Base-by-base conservation (phyloP, 1,140 invertebrate genomes). In the Bombus vancouverensis region DNA sequence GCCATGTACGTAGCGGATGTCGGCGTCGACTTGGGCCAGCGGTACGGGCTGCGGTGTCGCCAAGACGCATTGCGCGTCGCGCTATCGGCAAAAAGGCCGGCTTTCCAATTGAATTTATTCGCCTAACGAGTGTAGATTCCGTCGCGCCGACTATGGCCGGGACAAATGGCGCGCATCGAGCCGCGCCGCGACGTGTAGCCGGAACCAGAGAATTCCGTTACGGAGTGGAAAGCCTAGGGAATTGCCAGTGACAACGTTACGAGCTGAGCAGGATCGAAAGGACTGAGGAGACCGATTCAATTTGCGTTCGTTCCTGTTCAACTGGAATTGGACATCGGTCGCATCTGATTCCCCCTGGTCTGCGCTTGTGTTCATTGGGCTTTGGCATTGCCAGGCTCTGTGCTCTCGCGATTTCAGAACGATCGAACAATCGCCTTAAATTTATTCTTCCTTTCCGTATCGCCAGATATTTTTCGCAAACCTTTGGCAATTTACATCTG, bases 41-140 rank as follows among this genome's bases (percentile, higher is more conserved):
- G 71, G 39, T 42, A 73, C 32, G 82, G 28, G 2, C 39, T 47
- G 18, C 86, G 83, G 92, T 93, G 92, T 92, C 92, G 87, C 92
- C 73, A 93, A 93, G 92, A 92, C 91, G 90, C 92, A 92, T 93
- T 91, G 91, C 92, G 92, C 91, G 83, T 85, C 87, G 73, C 79
- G 87, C 86, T 88, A 91, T 91, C 87, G 83, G 87, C 84, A 92
- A 93, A 92, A 93, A 92, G 85, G 70, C 66, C 88, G 66, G 83
- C 83, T 92, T 91, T 91, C 88, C 93, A 91, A 93, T 93, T 93
- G 91, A 93, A 93, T 93, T 92, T 93, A 94, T 92, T 90, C 91
- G 88, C 88, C 85, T 92, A 91, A 92, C 90, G 90, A 92, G 91
- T 90, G 83, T 81, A 83, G 86, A 80, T 72, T 79, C 83, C 70